phyloP scores from a whole-genome alignment of 2,113 vertebrate species.

The Australoheros scitulus region DNA sequence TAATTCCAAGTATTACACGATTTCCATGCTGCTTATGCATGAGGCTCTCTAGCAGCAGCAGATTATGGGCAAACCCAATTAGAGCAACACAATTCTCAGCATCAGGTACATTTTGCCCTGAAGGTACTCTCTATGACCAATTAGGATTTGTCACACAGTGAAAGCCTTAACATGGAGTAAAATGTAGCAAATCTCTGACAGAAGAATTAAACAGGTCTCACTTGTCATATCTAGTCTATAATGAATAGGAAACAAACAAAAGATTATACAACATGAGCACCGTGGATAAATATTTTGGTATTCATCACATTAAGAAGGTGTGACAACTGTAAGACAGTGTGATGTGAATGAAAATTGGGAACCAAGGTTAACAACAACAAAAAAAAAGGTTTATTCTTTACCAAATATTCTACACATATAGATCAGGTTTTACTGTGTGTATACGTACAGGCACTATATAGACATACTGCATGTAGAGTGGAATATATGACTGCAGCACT shows the following conservation, averaged over 20 bases:
- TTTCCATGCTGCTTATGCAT: slow-evolving; percentile 74
- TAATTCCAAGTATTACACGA: slow-evolving; percentile 72
- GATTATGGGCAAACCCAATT: slow-evolving; percentile 80
- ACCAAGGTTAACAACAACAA: slow-evolving; percentile 46
- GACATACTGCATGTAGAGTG: not conserved
- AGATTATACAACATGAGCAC: slow-evolving; percentile 46
- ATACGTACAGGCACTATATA: not conserved
- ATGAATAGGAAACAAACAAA: slow-evolving; percentile 72
- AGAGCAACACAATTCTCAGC: slow-evolving; percentile 73
- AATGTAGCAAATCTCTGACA: slow-evolving; percentile 62
- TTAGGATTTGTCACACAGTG: slow-evolving; percentile 79
- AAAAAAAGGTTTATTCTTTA: not conserved
- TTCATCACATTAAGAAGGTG: slow-evolving; percentile 46
- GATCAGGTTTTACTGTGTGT: not conserved
- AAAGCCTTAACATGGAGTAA: slow-evolving; percentile 61
- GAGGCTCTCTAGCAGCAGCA: slow-evolving; percentile 67
- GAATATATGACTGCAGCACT: not conserved
- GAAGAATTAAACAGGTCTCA: slow-evolving; percentile 63
- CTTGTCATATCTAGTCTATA: slow-evolving; percentile 70
- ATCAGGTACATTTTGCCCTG: slow-evolving; percentile 75
- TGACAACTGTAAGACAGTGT: slow-evolving; percentile 54
- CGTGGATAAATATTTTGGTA: slow-evolving; percentile 52
- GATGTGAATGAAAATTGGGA: slow-evolving; percentile 22
- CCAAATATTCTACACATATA: not conserved
- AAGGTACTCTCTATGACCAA: slow-evolving; percentile 76